Conservation (phyloP, 2,888 invertebrate species). For the Tetanocera ferruginea region DNA sequence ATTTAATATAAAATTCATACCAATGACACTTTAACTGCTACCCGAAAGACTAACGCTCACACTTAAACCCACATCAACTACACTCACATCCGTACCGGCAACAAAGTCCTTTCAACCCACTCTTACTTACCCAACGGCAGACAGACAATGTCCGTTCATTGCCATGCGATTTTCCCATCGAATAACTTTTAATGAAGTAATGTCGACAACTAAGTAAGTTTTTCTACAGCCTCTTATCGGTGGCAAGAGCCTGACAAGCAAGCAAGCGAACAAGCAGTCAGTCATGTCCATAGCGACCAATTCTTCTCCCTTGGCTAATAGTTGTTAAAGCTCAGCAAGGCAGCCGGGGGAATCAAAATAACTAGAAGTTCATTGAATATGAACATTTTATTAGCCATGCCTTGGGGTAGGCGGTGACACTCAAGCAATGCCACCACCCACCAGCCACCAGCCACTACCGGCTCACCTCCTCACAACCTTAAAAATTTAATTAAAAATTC, state of each 20-base stretch:
- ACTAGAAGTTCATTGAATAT: conserved; percentile 21
- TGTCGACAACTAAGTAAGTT: conserved; percentile 25
- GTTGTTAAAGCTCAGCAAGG: not conserved
- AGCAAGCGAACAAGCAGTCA: not conserved
- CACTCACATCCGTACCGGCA: not conserved
- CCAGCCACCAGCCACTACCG: not conserved
- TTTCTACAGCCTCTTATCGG: conserved; percentile 21
- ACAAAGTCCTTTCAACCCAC: not conserved
- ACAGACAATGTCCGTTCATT: conserved; percentile 6
- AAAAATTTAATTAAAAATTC: conserved; percentile 33
- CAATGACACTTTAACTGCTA: conserved; percentile 14
- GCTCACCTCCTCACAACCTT: not conserved
- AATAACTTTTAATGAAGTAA: conserved; percentile 36
- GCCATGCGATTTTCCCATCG: conserved; percentile 17
- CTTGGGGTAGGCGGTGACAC: not conserved
- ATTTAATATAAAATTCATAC: not conserved
- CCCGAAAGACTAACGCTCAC: not conserved
- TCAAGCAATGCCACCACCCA: not conserved
- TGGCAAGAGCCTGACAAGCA: not conserved
- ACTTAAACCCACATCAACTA: not conserved
- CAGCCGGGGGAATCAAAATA: not conserved
- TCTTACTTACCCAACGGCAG: not conserved
- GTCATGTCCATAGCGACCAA: not conserved
- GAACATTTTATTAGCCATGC: conserved; percentile 32
- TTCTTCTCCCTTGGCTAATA: not conserved